phyloP scores from a whole-genome alignment of 2,888 invertebrate genomes.

The Gandaritis pyraliata region DNA sequence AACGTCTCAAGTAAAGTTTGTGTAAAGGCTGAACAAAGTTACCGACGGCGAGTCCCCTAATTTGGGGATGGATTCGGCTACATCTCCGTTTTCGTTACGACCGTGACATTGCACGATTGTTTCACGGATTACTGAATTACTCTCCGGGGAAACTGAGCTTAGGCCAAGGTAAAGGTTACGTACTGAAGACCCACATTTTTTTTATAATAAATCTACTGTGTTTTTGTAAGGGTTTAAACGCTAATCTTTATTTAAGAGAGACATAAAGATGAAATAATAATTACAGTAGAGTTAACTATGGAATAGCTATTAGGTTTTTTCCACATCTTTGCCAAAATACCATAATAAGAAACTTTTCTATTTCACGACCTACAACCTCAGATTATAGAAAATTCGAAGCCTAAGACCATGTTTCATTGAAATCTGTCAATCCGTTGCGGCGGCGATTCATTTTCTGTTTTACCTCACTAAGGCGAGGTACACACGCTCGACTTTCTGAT shows the following conservation, averaged over 20 bases:
- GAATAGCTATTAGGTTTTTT: too few species aligned
- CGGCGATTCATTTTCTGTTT: too few species aligned
- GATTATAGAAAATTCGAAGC: too few species aligned
- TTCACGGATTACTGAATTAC: conserved; percentile 34
- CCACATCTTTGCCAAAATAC: too few species aligned
- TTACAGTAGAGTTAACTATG: background rate
- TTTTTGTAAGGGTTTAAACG: background rate
- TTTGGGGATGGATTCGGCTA: conserved; percentile 22
- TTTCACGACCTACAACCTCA: too few species aligned
- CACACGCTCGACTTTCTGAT: too few species aligned
- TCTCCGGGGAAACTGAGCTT: conserved; percentile 16
- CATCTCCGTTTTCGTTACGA: conserved; percentile 20
- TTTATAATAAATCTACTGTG: background rate
- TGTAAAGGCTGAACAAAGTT: conserved; percentile 23
- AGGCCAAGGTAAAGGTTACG: conserved; percentile 17
- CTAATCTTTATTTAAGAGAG: background rate
- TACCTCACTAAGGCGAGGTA: too few species aligned
- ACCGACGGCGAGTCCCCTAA: conserved; percentile 15
- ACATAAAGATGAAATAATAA: background rate
- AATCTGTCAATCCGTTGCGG: too few species aligned
- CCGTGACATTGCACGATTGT: conserved; percentile 27
- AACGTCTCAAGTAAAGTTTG: conserved; percentile 23
- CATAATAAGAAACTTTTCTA: too few species aligned
- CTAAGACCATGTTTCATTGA: too few species aligned
- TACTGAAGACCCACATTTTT: background rate